These are phyloP conservation scores for Leuctra nigra DNA, from an alignment of 2,888 invertebrate species.

Conservation along the genomic window DNA sequence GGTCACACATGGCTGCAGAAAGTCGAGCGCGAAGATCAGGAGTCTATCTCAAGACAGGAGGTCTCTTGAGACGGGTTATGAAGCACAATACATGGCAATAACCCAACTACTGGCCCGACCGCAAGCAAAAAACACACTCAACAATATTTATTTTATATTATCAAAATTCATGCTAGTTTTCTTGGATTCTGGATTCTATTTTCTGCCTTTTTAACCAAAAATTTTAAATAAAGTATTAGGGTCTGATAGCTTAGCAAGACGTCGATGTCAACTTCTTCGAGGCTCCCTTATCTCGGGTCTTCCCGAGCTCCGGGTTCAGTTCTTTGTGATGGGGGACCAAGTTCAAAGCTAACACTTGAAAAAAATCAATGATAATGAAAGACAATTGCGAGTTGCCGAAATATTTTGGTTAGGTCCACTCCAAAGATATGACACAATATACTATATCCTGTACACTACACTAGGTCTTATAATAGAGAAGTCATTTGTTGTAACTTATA, in stretches of 20 bases:
- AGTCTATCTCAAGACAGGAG: constrained; percentile 14
- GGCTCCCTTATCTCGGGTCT: constrained; percentile 12
- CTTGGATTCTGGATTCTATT: constrained; percentile 27
- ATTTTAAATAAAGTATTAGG: constrained; percentile 31
- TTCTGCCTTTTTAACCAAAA: constrained; percentile 29
- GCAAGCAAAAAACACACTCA: too few species aligned
- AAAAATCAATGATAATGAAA: too few species aligned
- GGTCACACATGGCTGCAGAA: constrained; percentile 32
- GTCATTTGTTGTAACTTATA: too few species aligned
- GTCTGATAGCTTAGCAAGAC: constrained; percentile 25
- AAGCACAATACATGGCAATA: not conserved
- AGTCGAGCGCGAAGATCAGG: constrained; percentile 27
- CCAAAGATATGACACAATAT: too few species aligned
- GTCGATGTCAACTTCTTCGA: constrained; percentile 12
- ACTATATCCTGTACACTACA: too few species aligned
- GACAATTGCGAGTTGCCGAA: too few species aligned
- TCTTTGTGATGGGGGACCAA: too few species aligned
- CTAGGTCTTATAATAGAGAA: too few species aligned
- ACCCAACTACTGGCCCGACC: not conserved
- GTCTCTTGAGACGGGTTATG: constrained; percentile 21
- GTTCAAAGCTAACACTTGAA: too few species aligned
- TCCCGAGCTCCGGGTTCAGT: too few species aligned
- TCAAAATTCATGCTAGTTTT: constrained; percentile 25
- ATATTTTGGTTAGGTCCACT: too few species aligned
- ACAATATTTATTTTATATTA: constrained; percentile 27